Percentiles rank a stretch among this genome's conserved stretches.
phyloP scores from a whole-genome alignment of 2,797 vertebrate species.

The Molothrus ater region DNA sequence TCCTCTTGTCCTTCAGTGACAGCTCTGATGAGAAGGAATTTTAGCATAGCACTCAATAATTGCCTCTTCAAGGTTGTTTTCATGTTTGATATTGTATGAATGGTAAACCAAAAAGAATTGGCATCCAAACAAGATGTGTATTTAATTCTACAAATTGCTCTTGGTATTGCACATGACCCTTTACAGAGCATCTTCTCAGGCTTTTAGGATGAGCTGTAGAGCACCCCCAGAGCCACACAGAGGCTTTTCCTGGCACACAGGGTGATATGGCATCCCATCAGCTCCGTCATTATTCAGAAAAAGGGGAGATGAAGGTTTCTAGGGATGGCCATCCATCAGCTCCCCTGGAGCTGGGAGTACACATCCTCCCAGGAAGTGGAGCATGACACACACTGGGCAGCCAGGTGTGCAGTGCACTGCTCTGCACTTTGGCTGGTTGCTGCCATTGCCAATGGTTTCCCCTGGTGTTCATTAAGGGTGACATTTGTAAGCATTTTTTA shows the following conservation, averaged over 20 bases:
- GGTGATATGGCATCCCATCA: not conserved
- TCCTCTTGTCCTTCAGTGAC: constrained; percentile 17
- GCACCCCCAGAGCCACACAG: not conserved
- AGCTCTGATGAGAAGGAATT: not conserved
- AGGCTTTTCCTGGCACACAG: not conserved
- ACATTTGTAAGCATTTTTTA: not conserved
- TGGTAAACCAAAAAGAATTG: not conserved
- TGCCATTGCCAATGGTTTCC: not conserved
- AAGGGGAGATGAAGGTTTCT: not conserved
- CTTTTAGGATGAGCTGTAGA: not conserved
- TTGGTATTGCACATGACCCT: not conserved
- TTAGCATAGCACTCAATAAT: not conserved
- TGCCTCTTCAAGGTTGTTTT: not conserved
- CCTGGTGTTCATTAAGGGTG: not conserved
- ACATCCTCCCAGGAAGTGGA: not conserved
- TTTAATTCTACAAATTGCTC: not conserved
- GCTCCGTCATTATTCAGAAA: not conserved
- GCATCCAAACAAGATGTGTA: not conserved
- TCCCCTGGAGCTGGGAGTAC: not conserved
- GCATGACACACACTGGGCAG: rapidly evolving
- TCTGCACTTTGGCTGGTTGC: not conserved
- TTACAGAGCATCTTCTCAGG: not conserved
- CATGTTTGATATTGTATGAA: not conserved
- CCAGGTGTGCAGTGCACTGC: not conserved
- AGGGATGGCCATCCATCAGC: not conserved